Conservation (phyloP, 2,113 vertebrate genomes). For the Hippocampus abdominalis region DNA sequence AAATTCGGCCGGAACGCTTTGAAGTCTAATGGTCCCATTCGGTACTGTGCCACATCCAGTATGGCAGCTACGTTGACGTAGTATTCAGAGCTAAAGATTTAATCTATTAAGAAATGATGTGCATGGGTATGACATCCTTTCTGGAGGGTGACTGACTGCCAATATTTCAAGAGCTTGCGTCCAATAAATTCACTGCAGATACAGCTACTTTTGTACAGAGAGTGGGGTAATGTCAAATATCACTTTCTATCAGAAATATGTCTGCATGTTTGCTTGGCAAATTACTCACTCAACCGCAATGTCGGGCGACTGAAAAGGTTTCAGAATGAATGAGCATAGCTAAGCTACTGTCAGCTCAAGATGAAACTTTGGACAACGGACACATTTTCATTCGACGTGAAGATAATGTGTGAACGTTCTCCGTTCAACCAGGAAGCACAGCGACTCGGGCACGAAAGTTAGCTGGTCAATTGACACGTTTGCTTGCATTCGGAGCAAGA, state of each 20-base stretch:
- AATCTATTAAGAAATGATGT: background rate
- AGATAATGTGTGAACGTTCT: background rate
- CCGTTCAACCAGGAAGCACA: background rate
- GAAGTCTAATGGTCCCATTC: too few relatives aligned
- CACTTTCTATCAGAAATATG: background rate
- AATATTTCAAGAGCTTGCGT: too few relatives aligned
- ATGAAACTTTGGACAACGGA: conserved; percentile 3
- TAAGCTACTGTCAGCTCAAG: conserved; percentile 1
- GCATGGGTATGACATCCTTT: background rate
- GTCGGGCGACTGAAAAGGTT: background rate
- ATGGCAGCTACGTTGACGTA: background rate
- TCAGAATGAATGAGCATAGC: background rate
- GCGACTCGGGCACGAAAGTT: background rate
- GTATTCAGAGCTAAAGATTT: accelerated
- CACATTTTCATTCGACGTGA: background rate
- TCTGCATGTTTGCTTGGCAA: background rate
- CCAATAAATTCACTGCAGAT: background rate
- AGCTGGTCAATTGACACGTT: background rate
- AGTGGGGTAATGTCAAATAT: conserved; percentile 19
- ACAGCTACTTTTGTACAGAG: background rate
- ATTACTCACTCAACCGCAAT: background rate
- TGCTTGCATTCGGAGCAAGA: background rate
- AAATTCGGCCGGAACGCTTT: too few relatives aligned
- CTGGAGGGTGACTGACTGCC: background rate
- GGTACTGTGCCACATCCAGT: background rate